Conservation (phyloP, 2,888 invertebrate genomes). For the Amiota minor region DNA sequence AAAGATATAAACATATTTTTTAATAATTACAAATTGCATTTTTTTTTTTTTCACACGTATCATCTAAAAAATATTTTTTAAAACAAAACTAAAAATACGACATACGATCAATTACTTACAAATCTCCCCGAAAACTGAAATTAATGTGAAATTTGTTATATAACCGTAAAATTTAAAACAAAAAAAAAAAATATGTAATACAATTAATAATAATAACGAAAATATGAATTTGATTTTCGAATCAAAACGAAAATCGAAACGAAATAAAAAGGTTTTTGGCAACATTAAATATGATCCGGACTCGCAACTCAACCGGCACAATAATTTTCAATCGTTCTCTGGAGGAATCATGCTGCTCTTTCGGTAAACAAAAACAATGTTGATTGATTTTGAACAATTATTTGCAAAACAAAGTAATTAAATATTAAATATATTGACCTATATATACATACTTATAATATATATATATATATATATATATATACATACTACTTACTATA, state of each 20-base stretch:
- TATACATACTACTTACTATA: conserved; percentile 22
- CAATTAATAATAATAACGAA: conserved; percentile 43
- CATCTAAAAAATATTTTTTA: background rate
- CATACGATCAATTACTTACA: conserved; percentile 4
- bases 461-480: background rate
- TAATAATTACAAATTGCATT: no score
- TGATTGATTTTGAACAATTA: conserved; percentile 61
- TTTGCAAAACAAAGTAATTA: conserved; percentile 62
- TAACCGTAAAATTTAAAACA: background rate
- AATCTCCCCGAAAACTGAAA: background rate
- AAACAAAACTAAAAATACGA: background rate
- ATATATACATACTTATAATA: background rate
- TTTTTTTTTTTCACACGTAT: no score
- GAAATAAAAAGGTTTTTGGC: conserved; percentile 86
- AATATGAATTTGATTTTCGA: conserved; percentile 42
- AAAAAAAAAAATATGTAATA: conserved; percentile 35
- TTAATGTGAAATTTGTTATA: background rate
- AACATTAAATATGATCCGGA: conserved; percentile 90
- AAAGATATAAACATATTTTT: no score
- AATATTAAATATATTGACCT: conserved; percentile 31
- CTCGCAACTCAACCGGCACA: conserved; percentile 92
- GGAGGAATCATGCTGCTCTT: conserved; percentile 93
- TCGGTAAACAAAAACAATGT: conserved; percentile 80
- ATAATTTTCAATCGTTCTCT: conserved; percentile 95
- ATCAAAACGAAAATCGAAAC: conserved; percentile 36